These are phyloP conservation scores for Mallotus villosus DNA, from an alignment of 2,797 vertebrate genomes.

Conservation along the genomic window DNA sequence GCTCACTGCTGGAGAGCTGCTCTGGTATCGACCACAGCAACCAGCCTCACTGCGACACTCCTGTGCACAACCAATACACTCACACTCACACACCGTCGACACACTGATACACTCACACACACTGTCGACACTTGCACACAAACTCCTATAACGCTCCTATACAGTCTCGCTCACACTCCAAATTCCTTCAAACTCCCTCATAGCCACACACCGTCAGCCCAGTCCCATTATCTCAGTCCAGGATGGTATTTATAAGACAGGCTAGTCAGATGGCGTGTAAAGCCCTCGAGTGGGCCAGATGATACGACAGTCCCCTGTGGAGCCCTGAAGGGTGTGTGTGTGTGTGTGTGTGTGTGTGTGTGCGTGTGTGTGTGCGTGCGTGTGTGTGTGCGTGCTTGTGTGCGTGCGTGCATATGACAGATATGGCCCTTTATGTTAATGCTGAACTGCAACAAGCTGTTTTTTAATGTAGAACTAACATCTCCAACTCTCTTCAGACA, in stretches of 20 bases:
- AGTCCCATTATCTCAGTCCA: no score
- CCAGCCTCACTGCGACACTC: neutral
- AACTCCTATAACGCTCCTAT: no score
- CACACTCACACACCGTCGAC: neutral
- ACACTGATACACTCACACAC: no score
- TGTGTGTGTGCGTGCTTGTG: neutral
- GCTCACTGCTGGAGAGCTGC: neutral
- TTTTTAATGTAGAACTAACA: no score
- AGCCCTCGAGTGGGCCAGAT: constrained; percentile 2
- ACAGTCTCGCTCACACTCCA: no score
- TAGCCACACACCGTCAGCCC: no score
- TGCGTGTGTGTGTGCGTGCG: neutral
- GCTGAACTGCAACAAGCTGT: no score
- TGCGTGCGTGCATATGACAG: neutral
- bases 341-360: neutral
- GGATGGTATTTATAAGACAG: neutral
- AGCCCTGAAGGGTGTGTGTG: neutral
- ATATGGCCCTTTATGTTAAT: no score
- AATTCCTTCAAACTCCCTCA: no score
- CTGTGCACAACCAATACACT: neutral
- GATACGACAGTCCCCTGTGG: neutral
- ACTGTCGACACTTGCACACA: no score
- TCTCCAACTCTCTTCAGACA: no score
- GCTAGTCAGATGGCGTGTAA: neutral
- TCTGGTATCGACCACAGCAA: constrained; percentile 7